phyloP scores from a whole-genome alignment of 2,113 vertebrate genomes.

The Planiliza haematocheilus region DNA sequence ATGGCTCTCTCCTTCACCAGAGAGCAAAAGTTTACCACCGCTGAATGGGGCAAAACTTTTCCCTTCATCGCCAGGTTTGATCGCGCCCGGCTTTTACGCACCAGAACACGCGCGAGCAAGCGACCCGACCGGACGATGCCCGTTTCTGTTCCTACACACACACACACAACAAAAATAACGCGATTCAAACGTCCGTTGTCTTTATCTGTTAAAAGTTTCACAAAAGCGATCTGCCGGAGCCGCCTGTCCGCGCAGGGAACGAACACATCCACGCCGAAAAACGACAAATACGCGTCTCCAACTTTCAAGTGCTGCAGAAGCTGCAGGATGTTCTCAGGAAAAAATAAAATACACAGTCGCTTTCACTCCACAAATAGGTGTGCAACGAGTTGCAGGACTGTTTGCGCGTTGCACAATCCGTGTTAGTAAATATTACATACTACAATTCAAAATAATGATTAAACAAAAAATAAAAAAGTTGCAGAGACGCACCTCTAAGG shows the following conservation, averaged over 20 bases:
- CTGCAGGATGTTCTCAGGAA: too few relatives aligned
- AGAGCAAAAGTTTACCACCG: slow-evolving; percentile 65
- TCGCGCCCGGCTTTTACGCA: slow-evolving; percentile 17
- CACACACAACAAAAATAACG: not conserved
- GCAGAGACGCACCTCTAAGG: slow-evolving; percentile 57
- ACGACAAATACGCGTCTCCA: slow-evolving; percentile 13
- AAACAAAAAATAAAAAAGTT: slow-evolving; percentile 70
- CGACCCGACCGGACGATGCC: not conserved
- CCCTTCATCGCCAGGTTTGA: slow-evolving; percentile 21
- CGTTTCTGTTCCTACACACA: not conserved
- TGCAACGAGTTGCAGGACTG: slow-evolving; percentile 6
- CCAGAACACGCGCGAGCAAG: not conserved
- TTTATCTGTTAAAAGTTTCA: slow-evolving; percentile 36
- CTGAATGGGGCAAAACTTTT: slow-evolving; percentile 72
- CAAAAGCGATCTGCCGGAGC: not conserved
- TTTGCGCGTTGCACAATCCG: not conserved
- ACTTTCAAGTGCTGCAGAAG: slow-evolving; percentile 10
- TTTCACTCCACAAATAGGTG: not conserved
- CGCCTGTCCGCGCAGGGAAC: not conserved
- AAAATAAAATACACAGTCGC: slow-evolving; percentile 1
- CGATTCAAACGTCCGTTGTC: slow-evolving; percentile 2
- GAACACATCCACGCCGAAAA: slow-evolving; percentile 4
- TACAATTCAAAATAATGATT: not conserved
- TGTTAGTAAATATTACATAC: not conserved
- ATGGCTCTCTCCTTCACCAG: slow-evolving; percentile 25